These are phyloP conservation scores for Sebastes fasciatus DNA, from an alignment of 2,113 vertebrate species.

Conservation along the genomic window DNA sequence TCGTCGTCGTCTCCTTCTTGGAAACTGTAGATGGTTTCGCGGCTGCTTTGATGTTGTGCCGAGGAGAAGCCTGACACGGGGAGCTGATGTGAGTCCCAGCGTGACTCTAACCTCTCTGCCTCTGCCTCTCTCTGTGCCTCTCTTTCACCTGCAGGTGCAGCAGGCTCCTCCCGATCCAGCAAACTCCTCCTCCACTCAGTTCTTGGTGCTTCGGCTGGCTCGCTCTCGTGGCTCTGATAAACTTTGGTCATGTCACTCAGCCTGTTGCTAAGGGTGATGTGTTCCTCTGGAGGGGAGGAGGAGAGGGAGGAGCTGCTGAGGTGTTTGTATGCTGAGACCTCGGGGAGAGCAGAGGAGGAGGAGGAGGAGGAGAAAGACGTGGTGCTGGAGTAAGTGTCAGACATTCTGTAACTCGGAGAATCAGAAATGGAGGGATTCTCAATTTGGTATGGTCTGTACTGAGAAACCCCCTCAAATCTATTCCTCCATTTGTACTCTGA, in stretches of 20 bases:
- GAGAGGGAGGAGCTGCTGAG: slow-evolving; percentile 10
- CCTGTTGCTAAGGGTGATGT: slow-evolving; percentile 37
- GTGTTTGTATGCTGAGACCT: slow-evolving; percentile 30
- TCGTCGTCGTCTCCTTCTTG: slow-evolving; percentile 9
- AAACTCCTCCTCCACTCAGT: slow-evolving; percentile 57
- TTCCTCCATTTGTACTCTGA: slow-evolving; percentile 52
- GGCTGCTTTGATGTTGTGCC: not conserved
- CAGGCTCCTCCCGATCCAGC: slow-evolving; percentile 70
- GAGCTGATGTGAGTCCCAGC: slow-evolving; percentile 36
- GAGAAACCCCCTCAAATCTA: slow-evolving; percentile 43
- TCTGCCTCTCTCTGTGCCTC: slow-evolving; percentile 36
- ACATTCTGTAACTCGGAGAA: slow-evolving; percentile 16
- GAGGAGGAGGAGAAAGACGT: slow-evolving; percentile 8
- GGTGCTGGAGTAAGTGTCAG: slow-evolving; percentile 13
- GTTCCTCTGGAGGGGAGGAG: slow-evolving; percentile 31
- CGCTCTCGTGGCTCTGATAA: slow-evolving; percentile 49
- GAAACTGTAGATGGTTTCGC: not conserved
- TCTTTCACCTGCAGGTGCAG: slow-evolving; percentile 66
- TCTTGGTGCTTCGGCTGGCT: slow-evolving; percentile 45
- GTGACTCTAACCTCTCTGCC: slow-evolving; percentile 49
- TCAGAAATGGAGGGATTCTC: slow-evolving; percentile 7
- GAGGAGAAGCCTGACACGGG: slow-evolving; percentile 19
- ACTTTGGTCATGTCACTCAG: slow-evolving; percentile 55
- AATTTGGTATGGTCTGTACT: not conserved
- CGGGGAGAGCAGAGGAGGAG: slow-evolving; percentile 8